Base-by-base conservation (phyloP, 2,888 invertebrate genomes). In the Congeria kusceri region DNA sequence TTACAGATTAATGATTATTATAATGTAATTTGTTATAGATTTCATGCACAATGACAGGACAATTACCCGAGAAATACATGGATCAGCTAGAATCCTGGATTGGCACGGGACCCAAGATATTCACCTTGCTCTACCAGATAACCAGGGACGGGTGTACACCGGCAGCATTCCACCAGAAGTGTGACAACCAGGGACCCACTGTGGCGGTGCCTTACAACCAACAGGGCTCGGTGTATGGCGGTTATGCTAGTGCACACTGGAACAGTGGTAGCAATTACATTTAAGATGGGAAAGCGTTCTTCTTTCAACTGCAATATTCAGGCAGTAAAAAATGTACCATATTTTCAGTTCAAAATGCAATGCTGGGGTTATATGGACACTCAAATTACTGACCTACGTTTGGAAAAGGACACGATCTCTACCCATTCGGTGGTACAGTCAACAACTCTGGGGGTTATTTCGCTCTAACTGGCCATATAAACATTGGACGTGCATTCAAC, bases 251-350 rank as follows among this genome's bases (percentile, higher is more conserved):
- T n/a, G 7, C 27, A 4, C 23, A 15, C 27, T 58, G 58, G 58
- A 56, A 3, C 39, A 39, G 39, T 15, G 9, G 4, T 32, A 15
- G 39, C 39, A 1, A 11, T 13, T 39, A 5, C 15, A 39, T 39
- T 13, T 1, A 1, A 39, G 39, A 39, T 39, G 1, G 13, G 15
- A 39, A 39, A 11, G 39, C 39, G 3, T 39, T 39, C 11, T 15
- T 39, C 32, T 80, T 77, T 63, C 62, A 61, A 1, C 65, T 83
- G 3, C 32, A 72, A n/a, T 70, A 62, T 15, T 79, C 70, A 32
- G 72, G 69, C 9, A 57, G 44, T 18, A 4, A 13, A 0, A 3
- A 3, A 5, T 39, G 9, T 15, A 39, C 9, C 9, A 39, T 13
- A 15, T 39, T 39, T 39, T 39, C 39, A 39, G 39, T 39, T 13